phyloP scores from a whole-genome alignment of 2,113 vertebrate genomes.

The Electrona antarctica region DNA sequence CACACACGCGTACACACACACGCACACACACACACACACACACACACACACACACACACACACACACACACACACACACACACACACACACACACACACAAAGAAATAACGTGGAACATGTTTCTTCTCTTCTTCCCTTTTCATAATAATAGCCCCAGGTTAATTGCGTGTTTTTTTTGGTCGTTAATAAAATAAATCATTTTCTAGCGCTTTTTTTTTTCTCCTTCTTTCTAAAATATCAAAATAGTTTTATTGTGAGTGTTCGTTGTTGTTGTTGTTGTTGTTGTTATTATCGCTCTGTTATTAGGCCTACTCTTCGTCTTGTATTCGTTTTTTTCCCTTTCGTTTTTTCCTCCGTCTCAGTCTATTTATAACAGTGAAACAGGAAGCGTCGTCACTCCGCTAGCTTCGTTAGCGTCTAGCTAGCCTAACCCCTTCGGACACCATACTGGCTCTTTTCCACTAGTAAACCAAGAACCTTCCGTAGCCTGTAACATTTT shows the following conservation, averaged over 20 bases:
- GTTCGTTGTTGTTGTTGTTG: slow-evolving; percentile 70
- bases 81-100: background rate
- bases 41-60: too few species aligned
- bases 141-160: slow-evolving; percentile 71
- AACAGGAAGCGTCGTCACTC: slow-evolving; percentile 26
- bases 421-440: too few species aligned
- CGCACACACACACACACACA: too few species aligned
- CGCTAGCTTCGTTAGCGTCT: too few species aligned
- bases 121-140: slow-evolving; percentile 20
- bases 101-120: slow-evolving; percentile 61
- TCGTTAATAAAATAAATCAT: slow-evolving; percentile 79
- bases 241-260: slow-evolving; percentile 77
- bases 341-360: slow-evolving; percentile 53
- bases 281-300: slow-evolving; percentile 79
- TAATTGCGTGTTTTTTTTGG: slow-evolving; percentile 64
- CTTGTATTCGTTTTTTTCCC: slow-evolving; percentile 8
- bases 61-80: too few species aligned
- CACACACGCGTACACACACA: too few species aligned
- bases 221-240: slow-evolving; percentile 61
- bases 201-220: slow-evolving; percentile 65
- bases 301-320: slow-evolving; percentile 49
- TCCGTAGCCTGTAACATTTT: too few species aligned
- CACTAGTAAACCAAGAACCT: too few species aligned
- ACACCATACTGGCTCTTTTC: too few species aligned
- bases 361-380: slow-evolving; percentile 65